These are phyloP conservation scores for Homalodisca vitripennis DNA, from an alignment of 1,140 invertebrate genomes.

Conservation along the genomic window DNA sequence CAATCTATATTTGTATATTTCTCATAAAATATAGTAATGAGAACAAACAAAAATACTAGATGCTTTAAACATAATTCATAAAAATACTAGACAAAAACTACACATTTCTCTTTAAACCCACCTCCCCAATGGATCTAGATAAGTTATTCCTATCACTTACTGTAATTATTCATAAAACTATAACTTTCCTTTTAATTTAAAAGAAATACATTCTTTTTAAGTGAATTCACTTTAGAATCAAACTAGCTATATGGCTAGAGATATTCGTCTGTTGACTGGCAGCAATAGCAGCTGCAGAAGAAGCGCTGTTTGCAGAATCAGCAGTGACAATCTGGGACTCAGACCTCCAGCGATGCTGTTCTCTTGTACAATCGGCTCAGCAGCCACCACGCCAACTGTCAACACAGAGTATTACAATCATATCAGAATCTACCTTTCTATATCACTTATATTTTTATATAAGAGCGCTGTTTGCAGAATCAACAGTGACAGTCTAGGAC, in stretches of 20 bases:
- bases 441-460: no score
- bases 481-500: no score
- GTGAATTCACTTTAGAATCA: neutral
- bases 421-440: no score
- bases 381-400: conserved; percentile 2
- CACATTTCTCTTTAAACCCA: no score
- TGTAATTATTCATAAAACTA: neutral
- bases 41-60: no score
- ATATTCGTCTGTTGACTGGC: neutral
- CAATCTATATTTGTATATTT: no score
- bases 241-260: neutral
- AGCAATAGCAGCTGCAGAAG: neutral
- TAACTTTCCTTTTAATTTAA: conserved; percentile 4
- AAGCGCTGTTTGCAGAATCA: no score
- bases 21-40: no score
- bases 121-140: conserved; percentile 5
- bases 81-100: no score
- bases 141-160: neutral
- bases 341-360: neutral
- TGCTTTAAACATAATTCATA: no score
- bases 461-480: no score
- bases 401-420: no score
- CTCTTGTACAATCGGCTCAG: conserved; percentile 2
- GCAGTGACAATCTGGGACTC: neutral
- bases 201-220: conserved; percentile 4